Percentiles rank a stretch among this genome's conserved stretches.
phyloP scores from a whole-genome alignment of 1,140 invertebrate genomes.

The Dendrolimus punctatus region DNA sequence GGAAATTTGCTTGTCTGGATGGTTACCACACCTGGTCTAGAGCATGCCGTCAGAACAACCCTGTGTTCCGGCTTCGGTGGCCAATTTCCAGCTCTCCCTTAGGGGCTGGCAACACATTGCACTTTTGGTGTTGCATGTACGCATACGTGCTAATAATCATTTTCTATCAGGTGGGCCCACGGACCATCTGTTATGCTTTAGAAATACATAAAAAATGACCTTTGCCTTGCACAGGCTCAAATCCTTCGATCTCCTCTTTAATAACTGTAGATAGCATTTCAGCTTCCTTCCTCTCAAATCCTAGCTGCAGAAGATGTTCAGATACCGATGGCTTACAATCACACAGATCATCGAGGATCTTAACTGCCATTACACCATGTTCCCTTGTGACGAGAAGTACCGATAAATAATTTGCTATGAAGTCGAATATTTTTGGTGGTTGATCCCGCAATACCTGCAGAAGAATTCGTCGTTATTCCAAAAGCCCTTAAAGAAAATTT shows the following conservation, averaged over 20 bases:
- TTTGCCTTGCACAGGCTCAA: conserved; percentile 34
- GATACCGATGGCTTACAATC: conserved; percentile 51
- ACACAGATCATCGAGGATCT: conserved; percentile 52
- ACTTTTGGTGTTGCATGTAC: no score
- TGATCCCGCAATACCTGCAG: conserved; percentile 74
- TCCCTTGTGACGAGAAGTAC: conserved; percentile 79
- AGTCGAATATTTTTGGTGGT: conserved; percentile 74
- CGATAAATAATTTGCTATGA: conserved; percentile 80
- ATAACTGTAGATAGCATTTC: conserved; percentile 33
- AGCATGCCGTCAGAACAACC: no score
- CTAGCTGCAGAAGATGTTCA: conserved; percentile 43
- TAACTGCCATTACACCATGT: conserved; percentile 51
- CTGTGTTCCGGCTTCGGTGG: no score
- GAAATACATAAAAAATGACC: conserved; percentile 18
- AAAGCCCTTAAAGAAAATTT: no score
- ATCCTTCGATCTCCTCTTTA: conserved; percentile 45
- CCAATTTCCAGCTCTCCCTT: no score
- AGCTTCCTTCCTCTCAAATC: conserved; percentile 24
- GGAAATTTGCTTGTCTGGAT: no score
- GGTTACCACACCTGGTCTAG: no score
- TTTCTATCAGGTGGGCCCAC: no score
- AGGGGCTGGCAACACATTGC: no score
- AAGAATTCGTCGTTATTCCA: not conserved
- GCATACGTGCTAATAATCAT: no score
- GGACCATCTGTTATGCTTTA: no score